These are phyloP conservation scores for Pangasius krempfi DNA, from an alignment of 2,797 vertebrate genomes.

Conservation along the genomic window DNA sequence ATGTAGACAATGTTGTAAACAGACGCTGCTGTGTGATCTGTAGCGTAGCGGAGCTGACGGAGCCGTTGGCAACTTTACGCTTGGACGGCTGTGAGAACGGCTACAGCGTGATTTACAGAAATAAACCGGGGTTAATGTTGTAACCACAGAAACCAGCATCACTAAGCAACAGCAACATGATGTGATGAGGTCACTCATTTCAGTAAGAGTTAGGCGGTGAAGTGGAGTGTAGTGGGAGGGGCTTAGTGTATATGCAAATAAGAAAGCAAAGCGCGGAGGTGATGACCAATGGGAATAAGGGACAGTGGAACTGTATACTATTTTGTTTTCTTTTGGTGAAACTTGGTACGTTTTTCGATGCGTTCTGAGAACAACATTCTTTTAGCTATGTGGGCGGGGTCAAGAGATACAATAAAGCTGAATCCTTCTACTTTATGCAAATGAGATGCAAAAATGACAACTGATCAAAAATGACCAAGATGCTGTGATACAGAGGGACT, in stretches of 20 bases:
- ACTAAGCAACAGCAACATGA: background rate
- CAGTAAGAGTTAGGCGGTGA: background rate
- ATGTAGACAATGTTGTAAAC: background rate
- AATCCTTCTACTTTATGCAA: background rate
- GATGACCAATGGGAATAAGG: background rate
- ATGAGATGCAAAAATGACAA: background rate
- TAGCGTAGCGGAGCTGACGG: background rate
- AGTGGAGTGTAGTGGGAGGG: background rate
- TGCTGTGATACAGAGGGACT: background rate
- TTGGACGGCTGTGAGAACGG: background rate
- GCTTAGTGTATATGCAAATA: background rate
- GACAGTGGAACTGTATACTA: background rate
- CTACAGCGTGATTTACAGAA: constrained; percentile 9
- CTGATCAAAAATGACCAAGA: background rate
- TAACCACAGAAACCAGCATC: background rate
- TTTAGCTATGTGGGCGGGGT: background rate
- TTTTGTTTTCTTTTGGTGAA: background rate
- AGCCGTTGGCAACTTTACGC: background rate
- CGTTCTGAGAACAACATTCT: background rate
- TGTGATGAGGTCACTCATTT: background rate
- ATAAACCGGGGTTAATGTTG: background rate
- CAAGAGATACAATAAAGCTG: background rate
- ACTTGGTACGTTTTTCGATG: background rate
- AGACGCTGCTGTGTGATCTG: background rate
- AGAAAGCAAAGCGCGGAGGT: background rate